Evolutionary conservation across 2,888 invertebrate genomes (phyloP).

Genomic region (Eupithecia dodoneata): DNA sequence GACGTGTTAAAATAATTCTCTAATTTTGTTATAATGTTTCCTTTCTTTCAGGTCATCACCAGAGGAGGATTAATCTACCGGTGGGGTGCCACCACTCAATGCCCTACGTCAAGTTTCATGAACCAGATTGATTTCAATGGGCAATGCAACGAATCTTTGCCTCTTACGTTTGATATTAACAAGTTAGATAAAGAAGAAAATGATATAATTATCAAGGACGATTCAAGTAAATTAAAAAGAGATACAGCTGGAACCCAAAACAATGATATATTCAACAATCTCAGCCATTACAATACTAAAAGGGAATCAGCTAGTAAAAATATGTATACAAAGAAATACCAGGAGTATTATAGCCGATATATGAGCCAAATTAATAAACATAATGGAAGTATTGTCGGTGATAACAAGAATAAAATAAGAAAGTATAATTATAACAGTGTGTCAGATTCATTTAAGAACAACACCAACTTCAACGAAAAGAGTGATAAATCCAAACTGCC

Average conservation of each 20-base stretch:
- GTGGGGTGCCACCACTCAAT: slow-evolving; percentile 80
- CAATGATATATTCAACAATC: slow-evolving; percentile 5
- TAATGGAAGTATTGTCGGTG: slow-evolving; percentile 19
- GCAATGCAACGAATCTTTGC: slow-evolving; percentile 51
- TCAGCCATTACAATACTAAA: slow-evolving; percentile 9
- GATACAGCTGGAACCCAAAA: slow-evolving; percentile 24
- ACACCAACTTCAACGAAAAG: slow-evolving; percentile 30
- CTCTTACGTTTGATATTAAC: slow-evolving; percentile 32
- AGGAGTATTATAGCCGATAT: slow-evolving; percentile 38
- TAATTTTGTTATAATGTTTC: background rate
- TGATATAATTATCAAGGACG: slow-evolving; percentile 15
- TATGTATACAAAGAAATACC: slow-evolving; percentile 27
- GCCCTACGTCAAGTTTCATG: slow-evolving; percentile 61
- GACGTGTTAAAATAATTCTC: background rate
- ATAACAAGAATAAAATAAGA: slow-evolving; percentile 12
- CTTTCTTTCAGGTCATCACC: slow-evolving; percentile 68
- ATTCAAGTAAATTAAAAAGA: slow-evolving; percentile 30
- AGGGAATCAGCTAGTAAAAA: slow-evolving; percentile 18
- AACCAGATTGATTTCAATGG: slow-evolving; percentile 59
- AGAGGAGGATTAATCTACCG: slow-evolving; percentile 76
- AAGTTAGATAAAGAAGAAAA: slow-evolving; percentile 22
- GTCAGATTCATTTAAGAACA: slow-evolving; percentile 19
- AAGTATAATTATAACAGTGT: slow-evolving; percentile 29
- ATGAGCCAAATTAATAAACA: slow-evolving; percentile 39
- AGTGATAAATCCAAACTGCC: slow-evolving; percentile 12